Conservation (phyloP, 1,140 invertebrate genomes). For the Aleiodes sp. region DNA sequence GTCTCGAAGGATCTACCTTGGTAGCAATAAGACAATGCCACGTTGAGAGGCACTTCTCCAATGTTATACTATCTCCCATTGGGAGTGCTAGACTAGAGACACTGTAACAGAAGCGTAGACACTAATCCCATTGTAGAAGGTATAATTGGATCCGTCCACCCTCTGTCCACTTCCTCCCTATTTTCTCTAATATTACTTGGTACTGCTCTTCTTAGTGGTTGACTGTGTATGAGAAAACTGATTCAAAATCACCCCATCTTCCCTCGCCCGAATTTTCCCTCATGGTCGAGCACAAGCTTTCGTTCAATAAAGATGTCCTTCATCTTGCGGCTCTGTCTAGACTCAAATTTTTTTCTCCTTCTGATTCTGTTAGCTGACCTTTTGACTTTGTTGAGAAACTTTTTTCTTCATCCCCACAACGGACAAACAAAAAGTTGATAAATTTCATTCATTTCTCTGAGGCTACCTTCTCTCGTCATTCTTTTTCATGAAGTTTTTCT, state of each 20-base stretch:
- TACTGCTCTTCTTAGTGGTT: neutral
- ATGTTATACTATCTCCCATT: constrained; percentile 36
- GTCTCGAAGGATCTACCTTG: constrained; percentile 19
- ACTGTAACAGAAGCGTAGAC: constrained; percentile 7
- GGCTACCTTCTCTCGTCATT: neutral
- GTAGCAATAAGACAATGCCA: constrained; percentile 43
- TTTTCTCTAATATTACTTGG: constrained; percentile 35
- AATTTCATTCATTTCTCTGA: neutral
- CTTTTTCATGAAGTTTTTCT: neutral
- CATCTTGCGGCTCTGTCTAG: neutral
- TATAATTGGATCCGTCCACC: constrained; percentile 50
- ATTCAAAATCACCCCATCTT: neutral
- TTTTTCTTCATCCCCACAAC: neutral
- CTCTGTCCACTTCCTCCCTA: constrained; percentile 47
- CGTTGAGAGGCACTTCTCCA: constrained; percentile 19
- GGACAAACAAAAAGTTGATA: neutral
- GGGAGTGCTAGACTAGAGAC: constrained; percentile 27
- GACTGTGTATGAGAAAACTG: neutral
- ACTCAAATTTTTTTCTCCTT: constrained; percentile 18
- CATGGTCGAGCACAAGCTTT: neutral
- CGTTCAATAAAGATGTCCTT: neutral
- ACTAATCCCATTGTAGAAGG: constrained; percentile 52
- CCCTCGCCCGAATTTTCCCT: neutral
- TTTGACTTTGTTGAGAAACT: constrained; percentile 27
- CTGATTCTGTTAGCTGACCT: constrained; percentile 43